Base-by-base conservation (phyloP, 2,888 invertebrate species). In the Dysmachus trigonus region DNA sequence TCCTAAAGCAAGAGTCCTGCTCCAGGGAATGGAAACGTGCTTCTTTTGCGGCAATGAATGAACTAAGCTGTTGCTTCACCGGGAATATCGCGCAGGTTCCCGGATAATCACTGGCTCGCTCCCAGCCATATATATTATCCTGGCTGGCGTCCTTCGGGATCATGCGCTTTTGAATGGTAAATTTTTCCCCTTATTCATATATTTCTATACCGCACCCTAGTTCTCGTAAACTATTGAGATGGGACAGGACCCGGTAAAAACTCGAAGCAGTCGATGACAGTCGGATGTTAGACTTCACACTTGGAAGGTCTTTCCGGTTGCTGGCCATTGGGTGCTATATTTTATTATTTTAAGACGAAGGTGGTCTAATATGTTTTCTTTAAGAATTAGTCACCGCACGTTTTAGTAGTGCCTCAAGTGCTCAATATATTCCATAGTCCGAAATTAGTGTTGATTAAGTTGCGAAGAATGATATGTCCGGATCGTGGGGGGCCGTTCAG, bases 261-360 rank as follows among this genome's bases (percentile, higher is more conserved):
- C 79, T 85, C 31, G 79, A n/a, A 77, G 31, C 79, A 86, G 31
- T 86, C 41, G 38, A 30, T 86, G 86, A 79, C 86, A 86, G 86
- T 86, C 73, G 86, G 79, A 81, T 31, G 86, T 81, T 86, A 76
- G 86, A 53, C 86, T 47, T 81, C 86, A 22, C 22, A 47, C 73
- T 79, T 33, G 27, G 72, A 83, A 83, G 72, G 53, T 83, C 83
- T 72, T 83, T 83, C 31, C 83, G 83, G 83, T 72, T 41, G 31
- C 15, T 62, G 30, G 30, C 15, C 22, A 62, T 18, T 27, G 27
- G 8, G 62, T 83, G 38, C 35, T 41, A 41, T 72, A 5, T n/a
- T n/a, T n/a, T n/a, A n/a, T 30, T 13, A 41, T 15, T 31, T 72
- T 15, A 7, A 30, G 31, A 72, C 83, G 83, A 31, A n/a, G 83